Percentiles rank a stretch among this genome's conserved stretches.
Conservation (phyloP, 2,113 vertebrate genomes). For the Silurus meridionalis region DNA sequence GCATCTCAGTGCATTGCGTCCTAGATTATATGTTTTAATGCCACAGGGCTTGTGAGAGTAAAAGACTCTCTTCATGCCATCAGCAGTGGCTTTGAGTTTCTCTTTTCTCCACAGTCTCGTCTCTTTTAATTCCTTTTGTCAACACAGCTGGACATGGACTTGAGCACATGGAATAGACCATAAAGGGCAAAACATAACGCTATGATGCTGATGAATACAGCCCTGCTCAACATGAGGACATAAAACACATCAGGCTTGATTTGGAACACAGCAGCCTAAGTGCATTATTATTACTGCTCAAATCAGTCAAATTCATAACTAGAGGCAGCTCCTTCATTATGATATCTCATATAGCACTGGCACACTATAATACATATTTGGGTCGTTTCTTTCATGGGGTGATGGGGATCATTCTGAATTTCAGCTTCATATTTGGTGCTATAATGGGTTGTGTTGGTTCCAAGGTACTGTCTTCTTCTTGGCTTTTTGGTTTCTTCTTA, state of each 20-base stretch:
- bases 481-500: neutral
- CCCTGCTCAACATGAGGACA: constrained; percentile 34
- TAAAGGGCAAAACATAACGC: constrained; percentile 34
- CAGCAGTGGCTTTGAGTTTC: constrained; percentile 45
- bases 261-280: constrained; percentile 7
- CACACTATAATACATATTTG: neutral
- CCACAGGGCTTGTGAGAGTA: constrained; percentile 33
- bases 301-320: constrained; percentile 29
- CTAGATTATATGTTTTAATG: constrained; percentile 26
- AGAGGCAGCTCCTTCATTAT: neutral
- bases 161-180: constrained; percentile 45
- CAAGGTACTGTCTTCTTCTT: neutral
- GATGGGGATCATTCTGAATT: neutral
- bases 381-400: neutral
- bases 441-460: neutral
- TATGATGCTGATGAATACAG: constrained; percentile 31
- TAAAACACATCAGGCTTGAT: constrained; percentile 32
- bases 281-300: constrained; percentile 8
- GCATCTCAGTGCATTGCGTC: neutral
- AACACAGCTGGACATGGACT: constrained; percentile 50
- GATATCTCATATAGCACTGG: constrained; percentile 2
- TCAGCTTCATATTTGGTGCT: neutral
- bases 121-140: constrained; percentile 55
- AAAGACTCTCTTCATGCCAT: constrained; percentile 28
- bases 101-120: constrained; percentile 14